A percentile compares a stretch with the other conserved stretches of the same genome.
phyloP scores from a whole-genome alignment of 2,888 invertebrate genomes.

The Folsomia candida region DNA sequence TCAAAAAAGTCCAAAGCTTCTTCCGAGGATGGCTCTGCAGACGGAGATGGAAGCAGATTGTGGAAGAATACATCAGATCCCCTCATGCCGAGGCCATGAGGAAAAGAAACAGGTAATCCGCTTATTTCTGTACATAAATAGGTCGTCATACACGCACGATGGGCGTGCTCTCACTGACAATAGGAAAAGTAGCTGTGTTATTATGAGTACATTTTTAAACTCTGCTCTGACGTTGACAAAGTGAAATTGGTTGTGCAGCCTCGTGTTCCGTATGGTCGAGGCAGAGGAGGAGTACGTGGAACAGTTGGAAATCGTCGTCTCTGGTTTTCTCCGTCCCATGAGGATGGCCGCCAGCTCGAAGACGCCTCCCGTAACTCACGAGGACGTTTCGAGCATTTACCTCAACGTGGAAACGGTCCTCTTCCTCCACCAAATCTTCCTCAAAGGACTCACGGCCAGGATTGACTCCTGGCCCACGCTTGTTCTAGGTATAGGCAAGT shows the following conservation, averaged over 20 bases:
- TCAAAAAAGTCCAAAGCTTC: slow-evolving; percentile 81
- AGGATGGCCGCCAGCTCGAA: slow-evolving; percentile 87
- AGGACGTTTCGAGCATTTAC: slow-evolving; percentile 91
- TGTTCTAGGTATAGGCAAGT: slow-evolving; percentile 66
- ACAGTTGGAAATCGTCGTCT: slow-evolving; percentile 79
- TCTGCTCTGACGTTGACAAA: too few species aligned
- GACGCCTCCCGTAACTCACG: slow-evolving; percentile 87
- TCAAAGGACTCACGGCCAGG: slow-evolving; percentile 84
- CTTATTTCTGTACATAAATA: too few species aligned
- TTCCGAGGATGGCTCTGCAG: slow-evolving; percentile 91
- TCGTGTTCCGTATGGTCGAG: slow-evolving; percentile 88
- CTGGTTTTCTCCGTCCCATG: slow-evolving; percentile 83
- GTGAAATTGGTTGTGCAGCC: slow-evolving; percentile 58
- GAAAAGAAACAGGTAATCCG: slow-evolving; percentile 73
- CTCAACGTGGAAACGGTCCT: slow-evolving; percentile 87
- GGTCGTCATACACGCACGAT: too few species aligned
- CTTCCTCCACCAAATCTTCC: slow-evolving; percentile 89
- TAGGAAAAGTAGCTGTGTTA: too few species aligned
- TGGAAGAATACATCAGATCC: slow-evolving; percentile 89
- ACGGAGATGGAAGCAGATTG: slow-evolving; percentile 89
- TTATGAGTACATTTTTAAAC: too few species aligned
- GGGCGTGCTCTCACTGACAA: too few species aligned
- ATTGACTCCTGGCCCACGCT: slow-evolving; percentile 93
- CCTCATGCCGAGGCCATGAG: slow-evolving; percentile 93
- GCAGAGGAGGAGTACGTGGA: slow-evolving; percentile 90